Conservation (phyloP, 1,140 invertebrate species). For the Lineus longissimus region DNA sequence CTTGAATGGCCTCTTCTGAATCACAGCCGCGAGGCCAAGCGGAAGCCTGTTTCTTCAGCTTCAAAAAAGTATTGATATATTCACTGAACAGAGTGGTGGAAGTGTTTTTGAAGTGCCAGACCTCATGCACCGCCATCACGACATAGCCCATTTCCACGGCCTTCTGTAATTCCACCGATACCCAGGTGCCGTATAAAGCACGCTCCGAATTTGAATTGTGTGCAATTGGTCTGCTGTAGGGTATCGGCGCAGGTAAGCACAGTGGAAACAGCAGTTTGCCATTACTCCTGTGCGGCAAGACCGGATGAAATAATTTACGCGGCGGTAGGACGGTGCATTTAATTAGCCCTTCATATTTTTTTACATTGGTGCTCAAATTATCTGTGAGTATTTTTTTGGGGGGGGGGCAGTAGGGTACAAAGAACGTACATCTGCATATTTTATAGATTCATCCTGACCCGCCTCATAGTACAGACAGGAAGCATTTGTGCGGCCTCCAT, state of each 20-base stretch:
- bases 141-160: conserved; percentile 43
- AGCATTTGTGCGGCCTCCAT: no score
- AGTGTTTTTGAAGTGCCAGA: conserved; percentile 24
- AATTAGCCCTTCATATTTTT: conserved; percentile 15
- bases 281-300: conserved; percentile 13
- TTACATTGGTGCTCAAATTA: no score
- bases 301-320: conserved; percentile 24
- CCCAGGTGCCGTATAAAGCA: conserved; percentile 45
- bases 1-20: conserved; percentile 8
- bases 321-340: conserved; percentile 31
- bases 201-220: no score
- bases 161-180: no score
- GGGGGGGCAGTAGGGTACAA: conserved; percentile 42
- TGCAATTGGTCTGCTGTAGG: no score
- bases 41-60: conserved; percentile 27
- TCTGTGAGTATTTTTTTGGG: conserved; percentile 42
- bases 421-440: no score
- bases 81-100: conserved; percentile 30
- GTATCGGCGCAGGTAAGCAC: no score
- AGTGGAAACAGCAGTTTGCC: no score
- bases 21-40: conserved; percentile 22
- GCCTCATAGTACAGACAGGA: no score
- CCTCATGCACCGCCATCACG: no score
- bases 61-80: conserved; percentile 23
- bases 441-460: no score